Evolutionary conservation across 2,797 vertebrate genomes (phyloP), one percentile per base, ranked within the genome.

Genomic region (Mallotus villosus): DNA sequence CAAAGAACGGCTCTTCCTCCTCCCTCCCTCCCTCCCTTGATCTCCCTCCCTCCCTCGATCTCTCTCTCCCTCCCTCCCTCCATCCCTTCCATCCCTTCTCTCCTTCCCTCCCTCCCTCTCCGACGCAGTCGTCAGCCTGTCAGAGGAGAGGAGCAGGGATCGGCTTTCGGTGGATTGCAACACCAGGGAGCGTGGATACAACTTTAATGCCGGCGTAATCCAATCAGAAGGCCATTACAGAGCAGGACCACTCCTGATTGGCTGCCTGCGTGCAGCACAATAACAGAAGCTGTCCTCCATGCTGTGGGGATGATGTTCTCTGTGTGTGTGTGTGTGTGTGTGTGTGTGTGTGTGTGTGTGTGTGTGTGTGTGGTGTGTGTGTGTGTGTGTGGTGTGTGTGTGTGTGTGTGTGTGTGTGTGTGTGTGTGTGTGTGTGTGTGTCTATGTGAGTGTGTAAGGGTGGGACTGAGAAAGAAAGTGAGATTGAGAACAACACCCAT

Each of bases 151-250:
- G 21, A 71, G 68, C 46, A 71, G 63, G 57, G 75, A 74, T 89
- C 82, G 37, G 61, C 73, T 89, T 87, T 81, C 89, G 76, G 68
- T 2, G 14, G 8, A 63, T 22, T 37, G 32, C 27, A 66, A 57
- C 71, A 68, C 72, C 74, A 73, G 51, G 5, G 22, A 58, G 2
- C 0, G 63, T 59, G 58, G 66, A 72, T 86, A 75, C 76, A 87
- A 82, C 78, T 80, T 90, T 86, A 87, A 89, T 87, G 88, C 1
- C 27, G n/a, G 22, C 70, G 68, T 74, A 82, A 82, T 57, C 67
- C 72, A 79, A 77, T 75, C 73, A 77, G 64, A 72, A 68, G 51
- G 27, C 64, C 24, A 74, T 65, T 57, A 78, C 68, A 73, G 66
- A n/a, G 60, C 41, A 49, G 29, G 59, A 37, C 62, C 34, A n/a